Base-by-base conservation (phyloP, 1,140 invertebrate genomes). In the Calycopis cecrops region DNA sequence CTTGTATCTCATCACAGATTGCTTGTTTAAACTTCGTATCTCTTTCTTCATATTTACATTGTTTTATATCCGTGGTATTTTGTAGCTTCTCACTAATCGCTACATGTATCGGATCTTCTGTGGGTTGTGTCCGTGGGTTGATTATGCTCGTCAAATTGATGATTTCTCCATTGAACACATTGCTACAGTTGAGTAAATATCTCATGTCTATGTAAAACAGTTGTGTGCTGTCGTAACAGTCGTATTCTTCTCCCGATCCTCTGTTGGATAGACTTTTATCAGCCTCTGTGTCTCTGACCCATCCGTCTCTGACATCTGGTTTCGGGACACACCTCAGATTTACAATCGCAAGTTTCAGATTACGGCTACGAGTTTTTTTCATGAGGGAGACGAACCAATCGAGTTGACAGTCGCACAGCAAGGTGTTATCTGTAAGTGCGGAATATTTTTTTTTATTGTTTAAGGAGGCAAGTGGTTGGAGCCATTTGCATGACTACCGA, bases 171-270 rank as follows among this genome's bases (percentile, higher is more conserved):
- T 38, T 18, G 40, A 48, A 49, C 33, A 57, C 38, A 57, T 55
- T 11, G 55, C 54, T 63, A 51, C 83, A 87, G 47, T 82, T 82
- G 9, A 84, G 61, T 37, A 85, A 54, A 37, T 70, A 73, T 61
- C 79, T 77, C 38, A 87, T 54, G 50, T 87, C 84, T 14, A 66
- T 67, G 40, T 85, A 87, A 53, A 87, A 87, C 2, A 87, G 50
- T 62, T 83, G 74, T 14, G 71, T 66, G 0, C 83, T 78, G 21
- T 87, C 84, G 48, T 87, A 87, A 60, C 82, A 87, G 63, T 87
- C 84, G 33, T 84, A 79, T 12, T 83, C 81, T 28, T 54, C 54
- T 52, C 65, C 62, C 16, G 17, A 59, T 52, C 63, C 72, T 47
- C 4, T 62, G 58, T 48, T 59, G 62, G 6, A 56, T 48, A n/a